Percentiles rank a stretch among this genome's conserved stretches.
Evolutionary conservation across 2,113 vertebrate genomes (phyloP).

Genomic region (Martes martes): DNA sequence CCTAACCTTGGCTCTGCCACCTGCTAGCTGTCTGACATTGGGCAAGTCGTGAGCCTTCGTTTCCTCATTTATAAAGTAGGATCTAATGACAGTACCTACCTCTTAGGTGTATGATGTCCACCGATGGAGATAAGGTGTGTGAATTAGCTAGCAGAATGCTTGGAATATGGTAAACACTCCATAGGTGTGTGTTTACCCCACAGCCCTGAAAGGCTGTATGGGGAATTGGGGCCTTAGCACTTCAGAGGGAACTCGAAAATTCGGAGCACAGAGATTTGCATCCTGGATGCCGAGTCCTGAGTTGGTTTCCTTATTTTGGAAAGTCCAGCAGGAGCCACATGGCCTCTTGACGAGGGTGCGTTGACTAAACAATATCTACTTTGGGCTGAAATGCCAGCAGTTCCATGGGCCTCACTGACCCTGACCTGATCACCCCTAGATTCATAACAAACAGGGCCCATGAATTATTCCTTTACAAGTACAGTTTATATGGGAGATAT

Average conservation of each 20-base stretch:
- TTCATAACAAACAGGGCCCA: conserved; percentile 28
- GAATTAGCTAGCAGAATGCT: neutral
- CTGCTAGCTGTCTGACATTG: neutral
- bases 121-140: neutral
- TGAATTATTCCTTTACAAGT: conserved; percentile 49
- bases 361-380: neutral
- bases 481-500: conserved; percentile 3
- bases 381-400: neutral
- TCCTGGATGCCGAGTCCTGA: neutral
- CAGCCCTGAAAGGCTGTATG: neutral
- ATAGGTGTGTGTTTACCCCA: neutral
- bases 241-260: neutral
- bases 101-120: neutral
- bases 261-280: neutral
- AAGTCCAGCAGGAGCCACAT: neutral
- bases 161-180: neutral
- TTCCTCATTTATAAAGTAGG: neutral
- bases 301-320: neutral
- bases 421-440: conserved; percentile 38
- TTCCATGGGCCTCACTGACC: neutral
- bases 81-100: neutral
- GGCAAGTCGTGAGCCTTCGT: neutral
- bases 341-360: neutral
- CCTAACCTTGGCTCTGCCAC: neutral
- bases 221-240: neutral